Evolutionary conservation across 2,797 vertebrate species (phyloP).

Genomic region (Myripristis jacobus): DNA sequence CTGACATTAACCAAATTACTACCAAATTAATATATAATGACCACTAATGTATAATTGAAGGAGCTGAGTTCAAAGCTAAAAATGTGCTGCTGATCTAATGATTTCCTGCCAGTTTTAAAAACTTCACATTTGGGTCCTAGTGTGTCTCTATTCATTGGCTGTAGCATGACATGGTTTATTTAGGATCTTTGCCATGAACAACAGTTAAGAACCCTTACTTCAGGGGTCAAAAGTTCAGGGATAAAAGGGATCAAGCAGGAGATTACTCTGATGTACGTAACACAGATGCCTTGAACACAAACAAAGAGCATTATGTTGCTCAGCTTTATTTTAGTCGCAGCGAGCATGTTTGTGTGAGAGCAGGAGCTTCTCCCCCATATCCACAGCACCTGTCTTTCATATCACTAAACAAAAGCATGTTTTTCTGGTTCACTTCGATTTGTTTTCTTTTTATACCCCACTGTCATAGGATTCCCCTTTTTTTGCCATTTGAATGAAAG

Average conservation of each 20-base stretch:
- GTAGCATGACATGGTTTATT: slow-evolving; percentile 42
- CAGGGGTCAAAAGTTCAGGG: slow-evolving; percentile 73
- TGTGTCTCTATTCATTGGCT: slow-evolving; percentile 16
- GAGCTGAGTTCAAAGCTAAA: no score
- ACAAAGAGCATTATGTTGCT: slow-evolving; percentile 80
- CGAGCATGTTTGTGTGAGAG: slow-evolving; percentile 40
- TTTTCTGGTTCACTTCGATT: slow-evolving; percentile 23
- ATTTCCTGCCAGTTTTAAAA: slow-evolving; percentile 12
- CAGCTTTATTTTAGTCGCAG: slow-evolving; percentile 71
- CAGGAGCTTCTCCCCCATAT: slow-evolving; percentile 20
- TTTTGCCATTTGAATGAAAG: slow-evolving; percentile 75
- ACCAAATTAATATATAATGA: neutral
- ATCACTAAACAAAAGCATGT: slow-evolving; percentile 41
- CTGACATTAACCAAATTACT: neutral
- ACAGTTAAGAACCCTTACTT: slow-evolving; percentile 48
- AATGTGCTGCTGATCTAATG: no score
- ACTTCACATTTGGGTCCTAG: neutral
- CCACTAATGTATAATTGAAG: neutral
- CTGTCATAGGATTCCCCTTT: slow-evolving; percentile 69
- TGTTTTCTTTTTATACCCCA: slow-evolving; percentile 49
- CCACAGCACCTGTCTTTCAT: slow-evolving; percentile 37
- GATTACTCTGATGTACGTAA: slow-evolving; percentile 76
- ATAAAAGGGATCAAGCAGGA: slow-evolving; percentile 75
- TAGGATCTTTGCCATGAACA: slow-evolving; percentile 47
- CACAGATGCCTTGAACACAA: slow-evolving; percentile 72